Evolutionary conservation across 2,888 invertebrate genomes (phyloP).

Genomic region (Eupithecia exiguata): DNA sequence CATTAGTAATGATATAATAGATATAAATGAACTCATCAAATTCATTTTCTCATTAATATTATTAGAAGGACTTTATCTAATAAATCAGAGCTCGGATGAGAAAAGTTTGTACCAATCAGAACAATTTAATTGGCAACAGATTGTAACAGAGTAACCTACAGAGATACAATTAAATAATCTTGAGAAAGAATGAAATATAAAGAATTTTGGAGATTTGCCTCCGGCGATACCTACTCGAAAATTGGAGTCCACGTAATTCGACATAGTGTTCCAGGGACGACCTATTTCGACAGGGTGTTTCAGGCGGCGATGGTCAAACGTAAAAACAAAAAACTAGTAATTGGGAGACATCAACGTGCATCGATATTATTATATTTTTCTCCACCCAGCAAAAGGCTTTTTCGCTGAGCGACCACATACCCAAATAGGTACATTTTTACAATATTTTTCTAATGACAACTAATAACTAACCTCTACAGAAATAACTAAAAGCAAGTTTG

Average conservation of each 20-base stretch:
- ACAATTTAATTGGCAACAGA: constrained; percentile 1
- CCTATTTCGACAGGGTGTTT: not conserved
- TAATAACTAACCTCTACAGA: too few species aligned
- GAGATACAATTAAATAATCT: constrained; percentile 2
- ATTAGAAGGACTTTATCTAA: not conserved
- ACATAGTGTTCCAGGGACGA: not conserved
- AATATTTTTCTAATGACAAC: too few species aligned
- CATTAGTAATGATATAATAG: not conserved
- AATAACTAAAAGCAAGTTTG: too few species aligned
- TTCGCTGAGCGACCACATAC: too few species aligned
- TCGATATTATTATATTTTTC: too few species aligned
- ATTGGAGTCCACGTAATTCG: not conserved
- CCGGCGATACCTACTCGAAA: not conserved
- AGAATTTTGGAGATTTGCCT: not conserved
- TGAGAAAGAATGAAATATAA: not conserved
- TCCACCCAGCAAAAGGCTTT: too few species aligned
- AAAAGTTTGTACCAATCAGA: constrained; percentile 9
- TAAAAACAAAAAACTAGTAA: not conserved
- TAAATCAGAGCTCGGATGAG: constrained; percentile 1
- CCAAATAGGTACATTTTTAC: too few species aligned
- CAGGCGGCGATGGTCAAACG: not conserved
- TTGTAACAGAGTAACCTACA: not conserved
- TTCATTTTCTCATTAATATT: not conserved
- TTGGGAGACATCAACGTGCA: not conserved
- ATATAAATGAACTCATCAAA: not conserved